Percentiles rank a stretch among this genome's conserved stretches.
phyloP scores from a whole-genome alignment of 2,113 vertebrate species.

The Steatornis caripensis region DNA sequence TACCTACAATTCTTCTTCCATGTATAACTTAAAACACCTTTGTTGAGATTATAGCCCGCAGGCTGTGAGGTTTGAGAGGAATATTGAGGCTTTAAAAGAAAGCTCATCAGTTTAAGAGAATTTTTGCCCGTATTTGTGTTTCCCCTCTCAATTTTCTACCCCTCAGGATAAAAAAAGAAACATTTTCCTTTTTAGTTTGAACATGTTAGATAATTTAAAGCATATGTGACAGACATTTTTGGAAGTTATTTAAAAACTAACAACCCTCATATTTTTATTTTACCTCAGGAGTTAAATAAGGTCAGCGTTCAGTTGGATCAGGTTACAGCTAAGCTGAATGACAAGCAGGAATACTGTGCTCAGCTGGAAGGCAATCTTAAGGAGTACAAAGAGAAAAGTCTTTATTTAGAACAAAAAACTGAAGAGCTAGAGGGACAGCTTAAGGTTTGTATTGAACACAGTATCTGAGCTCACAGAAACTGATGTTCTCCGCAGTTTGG shows the following conservation, averaged over 20 bases:
- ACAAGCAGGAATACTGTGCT: slow-evolving; percentile 84
- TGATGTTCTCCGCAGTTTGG: background rate
- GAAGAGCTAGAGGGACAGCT: slow-evolving; percentile 84
- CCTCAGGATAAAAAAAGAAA: background rate
- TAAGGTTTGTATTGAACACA: slow-evolving; percentile 78
- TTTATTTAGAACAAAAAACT: slow-evolving; percentile 84
- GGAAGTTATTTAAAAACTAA: background rate
- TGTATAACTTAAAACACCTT: background rate
- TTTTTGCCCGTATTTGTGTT: background rate
- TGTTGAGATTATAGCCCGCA: background rate
- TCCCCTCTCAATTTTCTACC: background rate
- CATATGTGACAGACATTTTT: background rate
- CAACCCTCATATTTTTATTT: background rate
- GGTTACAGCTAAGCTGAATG: slow-evolving; percentile 78
- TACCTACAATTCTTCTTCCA: background rate
- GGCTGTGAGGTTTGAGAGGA: background rate
- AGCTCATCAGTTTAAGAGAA: background rate
- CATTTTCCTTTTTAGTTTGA: background rate
- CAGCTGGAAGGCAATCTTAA: slow-evolving; percentile 88
- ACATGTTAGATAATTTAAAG: background rate
- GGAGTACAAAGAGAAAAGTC: slow-evolving; percentile 86
- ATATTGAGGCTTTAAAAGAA: background rate
- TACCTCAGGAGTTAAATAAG: slow-evolving; percentile 88
- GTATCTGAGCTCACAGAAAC: background rate
- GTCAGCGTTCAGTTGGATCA: slow-evolving; percentile 83